These are phyloP conservation scores for Hemicrepidius hirtus DNA, from an alignment of 2,888 invertebrate species.

Conservation along the genomic window DNA sequence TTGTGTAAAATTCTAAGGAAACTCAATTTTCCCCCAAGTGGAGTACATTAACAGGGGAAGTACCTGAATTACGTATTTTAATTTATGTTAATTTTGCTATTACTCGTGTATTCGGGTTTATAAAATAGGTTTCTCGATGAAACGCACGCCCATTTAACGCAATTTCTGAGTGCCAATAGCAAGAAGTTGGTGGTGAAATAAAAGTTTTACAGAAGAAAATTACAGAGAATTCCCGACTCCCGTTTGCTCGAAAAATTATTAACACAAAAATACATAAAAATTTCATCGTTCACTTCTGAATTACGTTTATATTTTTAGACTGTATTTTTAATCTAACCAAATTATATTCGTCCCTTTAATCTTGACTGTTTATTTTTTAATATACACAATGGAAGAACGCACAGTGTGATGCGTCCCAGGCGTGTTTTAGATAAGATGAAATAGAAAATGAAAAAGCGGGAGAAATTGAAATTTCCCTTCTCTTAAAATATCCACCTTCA, in stretches of 20 bases:
- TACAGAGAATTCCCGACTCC: neutral
- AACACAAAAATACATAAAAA: neutral
- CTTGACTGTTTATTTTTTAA: slow-evolving; percentile 17
- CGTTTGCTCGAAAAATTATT: neutral
- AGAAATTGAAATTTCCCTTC: slow-evolving; percentile 29
- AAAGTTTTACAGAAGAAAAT: slow-evolving; percentile 11
- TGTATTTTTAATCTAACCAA: slow-evolving; percentile 23
- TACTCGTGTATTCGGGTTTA: slow-evolving; percentile 26
- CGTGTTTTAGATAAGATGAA: slow-evolving; percentile 35
- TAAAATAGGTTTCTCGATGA: slow-evolving; percentile 16
- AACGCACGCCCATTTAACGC: slow-evolving; percentile 18
- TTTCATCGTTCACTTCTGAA: neutral
- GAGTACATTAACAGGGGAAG: slow-evolving; percentile 29
- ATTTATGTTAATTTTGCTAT: slow-evolving; percentile 29
- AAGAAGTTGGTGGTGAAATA: slow-evolving; percentile 4
- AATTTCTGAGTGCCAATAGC: slow-evolving; percentile 20
- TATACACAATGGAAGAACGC: slow-evolving; percentile 12
- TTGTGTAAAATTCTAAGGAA: slow-evolving; percentile 26
- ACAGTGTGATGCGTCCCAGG: slow-evolving; percentile 28
- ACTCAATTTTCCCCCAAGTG: slow-evolving; percentile 27
- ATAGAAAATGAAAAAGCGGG: slow-evolving; percentile 34
- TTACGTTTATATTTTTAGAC: neutral
- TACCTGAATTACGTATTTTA: slow-evolving; percentile 31
- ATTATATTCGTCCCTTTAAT: slow-evolving; percentile 18
- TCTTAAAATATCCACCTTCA: slow-evolving; percentile 25